These are phyloP conservation scores for Acleris sparsana DNA, from an alignment of 2,888 invertebrate species.

Conservation along the genomic window DNA sequence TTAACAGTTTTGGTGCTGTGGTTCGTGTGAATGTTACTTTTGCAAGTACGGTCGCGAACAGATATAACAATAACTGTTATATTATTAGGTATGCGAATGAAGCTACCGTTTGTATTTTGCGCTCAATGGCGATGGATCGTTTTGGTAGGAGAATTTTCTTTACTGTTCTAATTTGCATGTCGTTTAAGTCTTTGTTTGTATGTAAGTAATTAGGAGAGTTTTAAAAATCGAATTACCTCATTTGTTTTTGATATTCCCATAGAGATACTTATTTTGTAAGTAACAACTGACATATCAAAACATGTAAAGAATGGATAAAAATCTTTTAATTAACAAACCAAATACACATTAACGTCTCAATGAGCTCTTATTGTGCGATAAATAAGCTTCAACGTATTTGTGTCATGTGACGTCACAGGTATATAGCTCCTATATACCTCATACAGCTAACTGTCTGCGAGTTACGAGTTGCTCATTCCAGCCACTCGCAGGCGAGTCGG, in stretches of 20 bases:
- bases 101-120: constrained; percentile 64
- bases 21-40: constrained; percentile 19
- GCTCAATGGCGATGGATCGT: constrained; percentile 73
- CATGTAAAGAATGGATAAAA: constrained; percentile 12
- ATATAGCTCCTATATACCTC: constrained; percentile 64
- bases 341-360: constrained; percentile 33
- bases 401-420: constrained; percentile 67
- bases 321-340: constrained; percentile 36
- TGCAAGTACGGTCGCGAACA: constrained; percentile 58
- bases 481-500: constrained; percentile 27
- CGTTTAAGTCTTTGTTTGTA: background rate
- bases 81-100: constrained; percentile 71
- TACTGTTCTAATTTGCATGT: constrained; percentile 43
- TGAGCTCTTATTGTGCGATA: constrained; percentile 56
- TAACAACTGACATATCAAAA: constrained; percentile 2
- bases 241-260: too few species aligned
- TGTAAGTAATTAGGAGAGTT: too few species aligned
- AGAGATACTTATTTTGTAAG: too few species aligned
- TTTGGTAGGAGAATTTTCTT: constrained; percentile 69
- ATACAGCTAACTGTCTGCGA: constrained; percentile 69
- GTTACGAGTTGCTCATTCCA: constrained; percentile 59
- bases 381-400: constrained; percentile 73
- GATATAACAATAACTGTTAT: constrained; percentile 76
- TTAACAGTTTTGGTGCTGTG: background rate
- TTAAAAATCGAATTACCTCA: too few species aligned